Base-by-base conservation (phyloP, 1,140 invertebrate species). In the Heterodera schachtii region DNA sequence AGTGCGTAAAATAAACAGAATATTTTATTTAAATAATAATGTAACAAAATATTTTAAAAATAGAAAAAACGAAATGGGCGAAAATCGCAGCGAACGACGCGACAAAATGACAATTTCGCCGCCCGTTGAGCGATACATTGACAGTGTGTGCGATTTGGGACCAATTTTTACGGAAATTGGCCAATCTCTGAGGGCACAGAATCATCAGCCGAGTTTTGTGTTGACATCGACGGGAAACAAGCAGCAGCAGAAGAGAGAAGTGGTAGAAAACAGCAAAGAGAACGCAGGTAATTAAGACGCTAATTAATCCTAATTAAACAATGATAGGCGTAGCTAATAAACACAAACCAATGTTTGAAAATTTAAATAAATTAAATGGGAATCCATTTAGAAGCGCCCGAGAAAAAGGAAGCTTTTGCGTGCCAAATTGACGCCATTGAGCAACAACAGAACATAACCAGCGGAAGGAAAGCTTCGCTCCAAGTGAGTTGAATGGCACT, bases 141-240 rank as follows among this genome's bases (percentile, higher is more conserved):
- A 81, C 31, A 81, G 60, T 69, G 21, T 81, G 60, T 77, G 73
- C 49, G 64, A 81, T 69, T 75, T 81, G 11, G 44, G 47, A 16
- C 73, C 71, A 19, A 77, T 81, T 52, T 79, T 81, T n/a, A 60
- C 57, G 49, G 80, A 81, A 77, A 43, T 81, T 52, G 77, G 75
- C 52, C 66, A 81, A 66, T 52, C 71, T 21, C 46, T 77, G 71
- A 49, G n/a, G 43, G 47, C 66, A 46, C 66, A 78, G 70, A 78
- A 69, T 78, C 66, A 44, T 31, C 31, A 31, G 31, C 31, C 31
- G 3, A 31, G 44, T 78, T 43, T 7, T 31, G n/a, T 69, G 46
- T n/a, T 47, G 70, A 69, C 44, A 64, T 31, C 31, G 31, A 44
- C 21, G 8, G 70, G 21, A 41, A 69, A 78, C 49, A 13, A 64